Conservation (phyloP, 2,113 vertebrate genomes). For the Gopherus flavomarginatus region DNA sequence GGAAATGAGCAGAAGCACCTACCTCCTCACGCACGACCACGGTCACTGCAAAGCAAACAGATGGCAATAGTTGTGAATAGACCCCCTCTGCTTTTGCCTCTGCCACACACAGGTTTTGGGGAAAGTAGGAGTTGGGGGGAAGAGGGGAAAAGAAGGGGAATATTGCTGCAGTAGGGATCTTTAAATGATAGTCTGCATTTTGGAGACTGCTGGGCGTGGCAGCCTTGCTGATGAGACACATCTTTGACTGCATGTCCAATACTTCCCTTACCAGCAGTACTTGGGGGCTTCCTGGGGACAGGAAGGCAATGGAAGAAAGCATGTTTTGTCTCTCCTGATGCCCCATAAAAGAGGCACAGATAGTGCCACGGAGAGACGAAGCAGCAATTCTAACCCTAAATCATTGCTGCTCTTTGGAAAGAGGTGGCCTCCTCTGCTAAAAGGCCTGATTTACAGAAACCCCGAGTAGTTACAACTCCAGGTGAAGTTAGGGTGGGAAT, state of each 20-base stretch:
- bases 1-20: neutral
- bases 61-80: neutral
- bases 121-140: too few relatives aligned
- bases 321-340: neutral
- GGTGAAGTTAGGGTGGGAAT: neutral
- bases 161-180: too few relatives aligned
- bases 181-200: neutral
- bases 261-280: neutral
- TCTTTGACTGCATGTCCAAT: neutral
- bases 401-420: neutral
- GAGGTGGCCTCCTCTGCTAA: neutral
- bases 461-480: neutral
- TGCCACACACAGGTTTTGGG: neutral
- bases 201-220: neutral
- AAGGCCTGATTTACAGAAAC: neutral
- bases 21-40: neutral
- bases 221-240: neutral
- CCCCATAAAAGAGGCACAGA: neutral
- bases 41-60: neutral
- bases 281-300: neutral
- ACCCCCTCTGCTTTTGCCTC: neutral
- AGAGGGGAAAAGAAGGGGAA: neutral
- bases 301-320: neutral
- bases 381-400: neutral
- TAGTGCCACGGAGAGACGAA: neutral